Base-by-base conservation (phyloP, 2,888 invertebrate genomes). In the Gastracanthus pulcherrimus region DNA sequence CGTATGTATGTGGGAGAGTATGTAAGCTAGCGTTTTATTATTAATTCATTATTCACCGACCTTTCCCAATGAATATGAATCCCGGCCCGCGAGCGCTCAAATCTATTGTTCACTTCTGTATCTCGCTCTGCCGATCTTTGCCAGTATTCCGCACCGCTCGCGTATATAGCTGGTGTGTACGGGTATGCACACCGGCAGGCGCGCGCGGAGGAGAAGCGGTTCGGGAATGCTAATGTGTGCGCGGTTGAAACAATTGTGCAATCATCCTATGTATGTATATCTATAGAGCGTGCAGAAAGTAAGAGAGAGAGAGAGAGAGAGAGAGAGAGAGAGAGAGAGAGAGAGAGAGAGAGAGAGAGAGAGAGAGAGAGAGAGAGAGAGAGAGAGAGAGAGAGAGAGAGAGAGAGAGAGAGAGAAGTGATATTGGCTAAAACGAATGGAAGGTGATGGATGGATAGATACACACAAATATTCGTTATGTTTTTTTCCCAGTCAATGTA, bases 11-110 rank as follows among this genome's bases (percentile, higher is more conserved):
- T 55, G 62, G 19, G 62, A 66, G 75, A 67, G 41, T 13, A n/a
- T 13, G n/a, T n/a, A 60, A 34, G n/a, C 16, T 26, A 11, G 26
- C 26, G 7, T 60, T 70, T 76, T 76, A 67, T 83, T 78, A 81
- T 75, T 78, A 78, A 83, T 83, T 83, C 81, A 83, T 83, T 81
- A 81, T 75, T 80, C 77, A 41, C 41, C 58, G 58, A 55, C 31
- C 72, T 67, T 60, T 67, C 67, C 36, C 74, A 51, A 77, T 67
- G 77, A 77, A 77, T 81, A 74, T 62, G 67, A 74, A 67, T 66
- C 23, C 45, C 64, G 3, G n/a, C n/a, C 31, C 0, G 41, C 45
- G 29, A 0, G 2, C 26, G 1, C 0, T 1, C 58, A 41, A 23
- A 69, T 55, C 76, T 58, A 45, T 69, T 45, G 60, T 69, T 55